Conservation (phyloP, 2,888 invertebrate genomes). For the Cenopis cana region DNA sequence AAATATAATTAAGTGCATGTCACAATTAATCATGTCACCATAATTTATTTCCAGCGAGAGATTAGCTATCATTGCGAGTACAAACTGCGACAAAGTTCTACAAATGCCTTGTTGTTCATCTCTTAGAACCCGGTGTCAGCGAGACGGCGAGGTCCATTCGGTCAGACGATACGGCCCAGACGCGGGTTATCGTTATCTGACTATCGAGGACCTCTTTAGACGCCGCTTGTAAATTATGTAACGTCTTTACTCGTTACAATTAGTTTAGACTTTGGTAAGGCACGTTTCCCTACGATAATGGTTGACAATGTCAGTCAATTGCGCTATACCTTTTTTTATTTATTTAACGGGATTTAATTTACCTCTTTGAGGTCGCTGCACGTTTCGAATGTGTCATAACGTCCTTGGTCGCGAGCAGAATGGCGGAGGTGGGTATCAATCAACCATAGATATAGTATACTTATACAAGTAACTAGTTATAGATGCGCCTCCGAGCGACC, state of each 20-base stretch:
- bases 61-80: constrained; percentile 7
- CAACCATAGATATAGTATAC: too few species aligned
- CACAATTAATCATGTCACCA: constrained; percentile 9
- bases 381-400: too few species aligned
- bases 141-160: constrained; percentile 17
- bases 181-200: constrained; percentile 40
- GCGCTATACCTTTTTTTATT: too few species aligned
- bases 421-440: too few species aligned
- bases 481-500: too few species aligned
- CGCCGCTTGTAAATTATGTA: constrained; percentile 41
- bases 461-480: too few species aligned
- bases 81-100: constrained; percentile 14
- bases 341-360: too few species aligned
- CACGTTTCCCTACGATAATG: neutral
- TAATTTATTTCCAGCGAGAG: constrained; percentile 16
- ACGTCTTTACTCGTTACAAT: constrained; percentile 27
- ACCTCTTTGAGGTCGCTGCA: too few species aligned
- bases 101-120: constrained; percentile 8
- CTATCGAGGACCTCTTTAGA: constrained; percentile 37
- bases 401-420: too few species aligned
- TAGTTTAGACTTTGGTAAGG: constrained; percentile 22
- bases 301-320: too few species aligned
- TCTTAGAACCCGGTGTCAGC: constrained; percentile 11
- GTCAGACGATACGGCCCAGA: constrained; percentile 34
- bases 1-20: constrained; percentile 10